These are phyloP conservation scores for Cotesia chilonis DNA, from an alignment of 1,140 invertebrate species.

Conservation along the genomic window DNA sequence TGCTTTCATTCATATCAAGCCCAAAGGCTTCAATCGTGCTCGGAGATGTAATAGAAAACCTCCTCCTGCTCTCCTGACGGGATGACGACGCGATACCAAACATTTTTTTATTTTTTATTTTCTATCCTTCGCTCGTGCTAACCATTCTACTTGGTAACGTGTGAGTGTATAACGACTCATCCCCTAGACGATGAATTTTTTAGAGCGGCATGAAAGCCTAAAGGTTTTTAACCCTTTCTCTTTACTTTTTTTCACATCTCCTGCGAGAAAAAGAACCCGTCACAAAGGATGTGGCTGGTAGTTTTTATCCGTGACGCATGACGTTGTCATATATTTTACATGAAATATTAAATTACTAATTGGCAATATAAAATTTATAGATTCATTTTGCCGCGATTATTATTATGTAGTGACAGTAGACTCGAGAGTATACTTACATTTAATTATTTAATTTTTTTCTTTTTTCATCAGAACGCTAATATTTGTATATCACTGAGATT, in stretches of 20 bases:
- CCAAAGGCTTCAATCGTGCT: conserved; percentile 38
- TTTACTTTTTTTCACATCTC: conserved; percentile 29
- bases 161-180: conserved; percentile 29
- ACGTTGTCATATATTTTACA: conserved; percentile 3
- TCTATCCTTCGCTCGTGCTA: background rate
- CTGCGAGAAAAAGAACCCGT: conserved; percentile 41
- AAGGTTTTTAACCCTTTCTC: conserved; percentile 27
- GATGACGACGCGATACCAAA: conserved; percentile 12
- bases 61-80: conserved; percentile 37
- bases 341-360: too few relatives aligned
- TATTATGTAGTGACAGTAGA: too few relatives aligned
- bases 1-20: conserved; percentile 22
- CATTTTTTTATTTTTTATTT: background rate
- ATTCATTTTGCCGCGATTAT: too few relatives aligned
- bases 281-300: conserved; percentile 31
- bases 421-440: too few relatives aligned
- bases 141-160: conserved; percentile 15
- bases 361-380: too few relatives aligned
- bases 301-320: background rate
- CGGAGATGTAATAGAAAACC: conserved; percentile 48
- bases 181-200: conserved; percentile 53
- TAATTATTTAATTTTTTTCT: too few relatives aligned
- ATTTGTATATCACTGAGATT: too few relatives aligned
- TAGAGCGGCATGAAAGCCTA: conserved; percentile 36
- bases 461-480: too few relatives aligned